These are phyloP conservation scores for Lepisosteus osseus DNA, from an alignment of 2,113 vertebrate genomes.

Conservation along the genomic window DNA sequence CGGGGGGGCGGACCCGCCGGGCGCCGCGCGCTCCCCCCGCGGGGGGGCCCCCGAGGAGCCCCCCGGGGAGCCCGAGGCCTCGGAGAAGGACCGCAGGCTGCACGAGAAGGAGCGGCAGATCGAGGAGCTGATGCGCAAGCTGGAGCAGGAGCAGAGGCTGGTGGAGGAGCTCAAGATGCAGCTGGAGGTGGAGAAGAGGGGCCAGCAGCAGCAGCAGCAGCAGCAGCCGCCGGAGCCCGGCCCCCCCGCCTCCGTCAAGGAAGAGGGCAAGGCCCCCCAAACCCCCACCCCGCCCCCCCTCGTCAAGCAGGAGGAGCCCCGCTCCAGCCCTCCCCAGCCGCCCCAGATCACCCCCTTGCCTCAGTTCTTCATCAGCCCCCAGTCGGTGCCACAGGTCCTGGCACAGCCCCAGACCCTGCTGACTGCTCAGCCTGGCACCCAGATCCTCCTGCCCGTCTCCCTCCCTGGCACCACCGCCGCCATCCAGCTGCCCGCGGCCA, in stretches of 20 bases:
- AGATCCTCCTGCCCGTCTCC: slow-evolving; percentile 77
- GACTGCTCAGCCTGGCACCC: slow-evolving; percentile 67
- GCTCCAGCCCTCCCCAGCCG: slow-evolving; percentile 28
- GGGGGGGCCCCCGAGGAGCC: slow-evolving; percentile 49
- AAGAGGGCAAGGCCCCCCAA: slow-evolving; percentile 36
- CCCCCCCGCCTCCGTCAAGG: slow-evolving; percentile 44
- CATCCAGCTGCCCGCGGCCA: slow-evolving; percentile 72
- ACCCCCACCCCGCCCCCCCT: slow-evolving; percentile 29
- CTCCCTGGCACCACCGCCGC: slow-evolving; percentile 68
- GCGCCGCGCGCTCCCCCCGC: slow-evolving; percentile 56
- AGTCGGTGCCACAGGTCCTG: slow-evolving; percentile 68
- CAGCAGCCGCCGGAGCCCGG: slow-evolving; percentile 28
- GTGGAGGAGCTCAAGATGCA: slow-evolving; percentile 96
- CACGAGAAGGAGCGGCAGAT: slow-evolving; percentile 97
- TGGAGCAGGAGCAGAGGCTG: slow-evolving; percentile 92
- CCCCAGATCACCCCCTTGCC: slow-evolving; percentile 50
- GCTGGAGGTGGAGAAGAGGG: slow-evolving; percentile 88
- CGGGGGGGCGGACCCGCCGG: slow-evolving; percentile 55
- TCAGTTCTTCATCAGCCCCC: slow-evolving; percentile 80
- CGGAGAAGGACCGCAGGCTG: slow-evolving; percentile 82
- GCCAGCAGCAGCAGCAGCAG: slow-evolving; percentile 57
- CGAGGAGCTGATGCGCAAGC: slow-evolving; percentile 87
- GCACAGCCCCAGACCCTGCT: slow-evolving; percentile 78
- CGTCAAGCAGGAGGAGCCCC: slow-evolving; percentile 54
- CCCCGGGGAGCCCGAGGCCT: slow-evolving; percentile 58